Conservation (phyloP, 2,888 invertebrate genomes). For the Diadromus collaris region DNA sequence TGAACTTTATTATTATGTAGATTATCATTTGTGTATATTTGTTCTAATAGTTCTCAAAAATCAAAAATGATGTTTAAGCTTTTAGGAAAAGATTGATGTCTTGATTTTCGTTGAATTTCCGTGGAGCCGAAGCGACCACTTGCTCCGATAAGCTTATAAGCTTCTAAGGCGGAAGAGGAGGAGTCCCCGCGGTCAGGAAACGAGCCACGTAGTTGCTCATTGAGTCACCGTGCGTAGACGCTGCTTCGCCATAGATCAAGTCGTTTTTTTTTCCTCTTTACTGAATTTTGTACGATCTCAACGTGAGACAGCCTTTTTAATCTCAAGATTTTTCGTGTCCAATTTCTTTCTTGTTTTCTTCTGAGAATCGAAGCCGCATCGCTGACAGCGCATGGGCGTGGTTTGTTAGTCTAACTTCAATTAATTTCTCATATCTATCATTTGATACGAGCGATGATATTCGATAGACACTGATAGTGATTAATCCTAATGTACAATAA, state of each 20-base stretch:
- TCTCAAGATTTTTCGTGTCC: not conserved
- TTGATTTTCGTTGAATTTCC: not conserved
- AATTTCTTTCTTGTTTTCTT: not conserved
- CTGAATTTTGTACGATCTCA: no score
- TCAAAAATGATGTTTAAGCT: no score
- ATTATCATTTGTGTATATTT: constrained; percentile 4
- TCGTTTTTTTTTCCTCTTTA: no score
- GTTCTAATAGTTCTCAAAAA: constrained; percentile 13
- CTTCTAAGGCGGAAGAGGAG: constrained; percentile 17
- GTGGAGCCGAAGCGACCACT: not conserved
- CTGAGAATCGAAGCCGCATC: constrained; percentile 1
- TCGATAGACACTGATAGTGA: no score
- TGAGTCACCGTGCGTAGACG: not conserved
- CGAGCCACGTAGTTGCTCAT: constrained; percentile 11
- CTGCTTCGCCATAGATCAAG: not conserved
- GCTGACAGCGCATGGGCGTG: constrained; percentile 30
- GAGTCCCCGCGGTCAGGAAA: constrained; percentile 33
- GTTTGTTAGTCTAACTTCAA: no score
- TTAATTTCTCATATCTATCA: no score
- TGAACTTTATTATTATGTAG: no score
- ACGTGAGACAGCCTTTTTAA: not conserved
- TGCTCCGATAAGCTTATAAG: constrained; percentile 30
- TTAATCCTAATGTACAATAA: no score
- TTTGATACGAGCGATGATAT: no score
- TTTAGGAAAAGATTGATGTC: no score